Evolutionary conservation across 2,888 invertebrate genomes (phyloP).

Genomic region (Saturnia japonica): DNA sequence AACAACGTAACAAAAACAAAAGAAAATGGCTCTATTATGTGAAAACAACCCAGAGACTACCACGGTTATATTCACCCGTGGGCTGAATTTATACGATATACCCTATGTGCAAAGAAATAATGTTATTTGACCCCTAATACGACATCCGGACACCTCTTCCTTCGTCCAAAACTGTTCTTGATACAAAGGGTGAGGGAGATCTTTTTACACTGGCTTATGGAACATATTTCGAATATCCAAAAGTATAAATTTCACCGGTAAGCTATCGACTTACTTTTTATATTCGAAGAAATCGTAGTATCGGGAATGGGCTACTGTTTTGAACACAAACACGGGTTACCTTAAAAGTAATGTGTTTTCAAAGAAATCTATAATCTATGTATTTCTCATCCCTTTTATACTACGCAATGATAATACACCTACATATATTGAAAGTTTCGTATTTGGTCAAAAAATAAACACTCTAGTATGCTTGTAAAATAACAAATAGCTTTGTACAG

Average conservation of each 20-base stretch:
- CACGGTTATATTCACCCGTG: constrained; percentile 79
- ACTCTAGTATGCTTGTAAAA: not conserved
- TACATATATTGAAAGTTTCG: not conserved
- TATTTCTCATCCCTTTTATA: not conserved
- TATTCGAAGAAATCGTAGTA: constrained; percentile 74
- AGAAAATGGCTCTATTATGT: constrained; percentile 82
- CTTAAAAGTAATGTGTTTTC: constrained; percentile 27
- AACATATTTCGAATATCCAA: constrained; percentile 81
- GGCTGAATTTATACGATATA: constrained; percentile 80
- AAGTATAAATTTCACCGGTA: constrained; percentile 80
- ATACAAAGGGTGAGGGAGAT: constrained; percentile 32
- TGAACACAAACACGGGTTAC: constrained; percentile 71
- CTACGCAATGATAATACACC: not conserved
- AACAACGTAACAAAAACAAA: constrained; percentile 78
- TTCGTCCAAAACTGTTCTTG: constrained; percentile 6
- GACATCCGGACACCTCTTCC: constrained; percentile 28
- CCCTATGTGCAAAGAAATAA: constrained; percentile 66
- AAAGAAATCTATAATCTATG: constrained; percentile 7
- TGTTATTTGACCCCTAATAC: constrained; percentile 46
- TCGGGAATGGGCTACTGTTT: constrained; percentile 74
- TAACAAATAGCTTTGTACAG: not conserved
- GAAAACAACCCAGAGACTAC: constrained; percentile 79
- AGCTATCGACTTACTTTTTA: constrained; percentile 82
- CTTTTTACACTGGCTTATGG: constrained; percentile 47
- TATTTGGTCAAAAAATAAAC: not conserved